A percentile compares a stretch with the other conserved stretches of the same genome.
Conservation (phyloP, 2,113 vertebrate genomes). For the Pelmatolapia mariae region DNA sequence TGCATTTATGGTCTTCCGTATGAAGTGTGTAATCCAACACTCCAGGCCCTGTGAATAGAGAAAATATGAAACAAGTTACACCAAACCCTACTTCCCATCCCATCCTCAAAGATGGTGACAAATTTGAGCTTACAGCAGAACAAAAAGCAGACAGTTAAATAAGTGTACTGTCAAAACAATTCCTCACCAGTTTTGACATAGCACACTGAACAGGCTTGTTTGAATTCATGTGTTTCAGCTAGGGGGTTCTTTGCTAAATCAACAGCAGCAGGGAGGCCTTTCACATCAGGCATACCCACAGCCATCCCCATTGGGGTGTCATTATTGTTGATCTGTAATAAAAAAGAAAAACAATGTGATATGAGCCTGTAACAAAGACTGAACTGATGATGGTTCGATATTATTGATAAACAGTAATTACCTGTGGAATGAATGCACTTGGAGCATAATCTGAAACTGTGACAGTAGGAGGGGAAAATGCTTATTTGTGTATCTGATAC, state of each 20-base stretch:
- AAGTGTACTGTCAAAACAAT: background rate
- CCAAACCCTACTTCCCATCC: background rate
- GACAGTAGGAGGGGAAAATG: background rate
- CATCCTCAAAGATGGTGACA: background rate
- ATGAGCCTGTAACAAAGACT: background rate
- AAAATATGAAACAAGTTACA: background rate
- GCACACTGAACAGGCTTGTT: constrained; percentile 87
- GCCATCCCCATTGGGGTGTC: constrained; percentile 78
- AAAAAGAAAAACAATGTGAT: background rate
- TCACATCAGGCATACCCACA: constrained; percentile 62
- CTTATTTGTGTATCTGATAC: background rate
- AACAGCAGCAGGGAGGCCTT: constrained; percentile 40
- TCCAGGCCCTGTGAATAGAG: constrained; percentile 74
- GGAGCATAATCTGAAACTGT: constrained; percentile 38
- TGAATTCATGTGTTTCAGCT: constrained; percentile 90
- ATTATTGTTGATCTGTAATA: constrained; percentile 76
- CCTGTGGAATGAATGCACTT: constrained; percentile 57
- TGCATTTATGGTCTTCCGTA: constrained; percentile 90
- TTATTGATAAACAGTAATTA: constrained; percentile 2
- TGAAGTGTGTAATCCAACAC: constrained; percentile 82
- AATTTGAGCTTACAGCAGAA: background rate
- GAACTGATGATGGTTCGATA: background rate
- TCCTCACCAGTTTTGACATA: constrained; percentile 87
- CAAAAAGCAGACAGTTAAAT: background rate
- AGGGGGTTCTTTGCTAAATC: constrained; percentile 80